Base-by-base conservation (phyloP, 2,113 vertebrate species). In the Carlito syrichta region DNA sequence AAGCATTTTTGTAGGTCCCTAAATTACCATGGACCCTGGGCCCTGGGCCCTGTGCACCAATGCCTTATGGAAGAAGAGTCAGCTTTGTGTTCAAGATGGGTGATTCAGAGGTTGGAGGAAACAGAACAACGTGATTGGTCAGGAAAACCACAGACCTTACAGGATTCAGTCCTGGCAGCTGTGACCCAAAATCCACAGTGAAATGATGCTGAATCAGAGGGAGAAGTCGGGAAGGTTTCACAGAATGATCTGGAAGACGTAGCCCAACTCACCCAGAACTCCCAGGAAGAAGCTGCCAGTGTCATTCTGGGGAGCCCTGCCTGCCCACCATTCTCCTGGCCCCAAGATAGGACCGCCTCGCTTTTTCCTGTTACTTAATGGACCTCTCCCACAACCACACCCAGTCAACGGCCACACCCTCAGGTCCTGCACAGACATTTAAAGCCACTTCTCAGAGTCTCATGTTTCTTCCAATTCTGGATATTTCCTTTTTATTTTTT, bases 381-480 rank as follows among this genome's bases (percentile, higher is more conserved):
- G 73, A 25, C 19, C 19, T 30, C 25, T 1, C 8, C 6, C 19
- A 0, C 22, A 22, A 19, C 38, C 68, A 25, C 68, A 19, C 6
- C 50, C 20, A 32, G 50, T 3, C 69, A n/a, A 5, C 0, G 0
- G 17, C 78, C 20, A 5, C 22, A 40, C 58, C 81, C 43, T 38
- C 50, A 12, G 50, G 30, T 16, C 68, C 43, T 20, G 45, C 69
- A 32, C 30, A n/a, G 54, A 13, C 8, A 23, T 12, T 38, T 50
- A 17, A n/a, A n/a, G 27, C 25, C 38, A 0, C 23, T n/a, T 30
- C 6, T 52, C 5, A 5, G 45, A 40, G 38, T 58, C 52, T 20
- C 45, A 0, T 0, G 8, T n/a, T n/a, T 43, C 56, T 52, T n/a
- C 62, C 17, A 0, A 30, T 22, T 45, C 1, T 17, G 48, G 50